Percentiles rank a stretch among this genome's conserved stretches.
Conservation (phyloP, 2,113 vertebrate genomes). For the Melospiza georgiana region DNA sequence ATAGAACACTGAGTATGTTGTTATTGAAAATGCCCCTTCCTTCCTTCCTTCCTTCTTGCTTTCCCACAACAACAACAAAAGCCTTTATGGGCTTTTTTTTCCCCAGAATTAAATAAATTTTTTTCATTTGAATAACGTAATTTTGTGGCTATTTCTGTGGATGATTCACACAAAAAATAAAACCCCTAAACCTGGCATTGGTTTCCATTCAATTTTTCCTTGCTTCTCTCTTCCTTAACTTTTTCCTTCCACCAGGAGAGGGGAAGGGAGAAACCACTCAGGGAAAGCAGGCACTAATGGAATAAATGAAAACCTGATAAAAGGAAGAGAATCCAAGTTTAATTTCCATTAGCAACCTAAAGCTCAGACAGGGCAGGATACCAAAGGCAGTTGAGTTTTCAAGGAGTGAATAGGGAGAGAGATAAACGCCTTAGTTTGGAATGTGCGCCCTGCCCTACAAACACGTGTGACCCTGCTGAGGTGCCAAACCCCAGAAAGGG, state of each 20-base stretch:
- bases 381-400: not conserved
- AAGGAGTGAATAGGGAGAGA: not conserved
- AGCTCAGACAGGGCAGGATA: not conserved
- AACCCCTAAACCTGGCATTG: not conserved
- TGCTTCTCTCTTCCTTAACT: not conserved
- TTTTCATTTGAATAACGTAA: not conserved
- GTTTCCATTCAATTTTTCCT: not conserved
- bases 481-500: rapidly evolving
- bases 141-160: not conserved
- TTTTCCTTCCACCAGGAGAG: not conserved
- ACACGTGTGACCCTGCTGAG: not conserved
- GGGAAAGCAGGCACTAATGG: not conserved
- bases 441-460: rapidly evolving
- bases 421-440: not conserved
- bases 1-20: not conserved
- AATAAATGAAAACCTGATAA: not conserved
- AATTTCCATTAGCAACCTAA: not conserved
- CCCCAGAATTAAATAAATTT: not conserved
- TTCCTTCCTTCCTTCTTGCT: not conserved
- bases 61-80: not conserved
- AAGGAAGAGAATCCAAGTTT: not conserved
- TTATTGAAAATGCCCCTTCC: not conserved
- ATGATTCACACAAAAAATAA: not conserved
- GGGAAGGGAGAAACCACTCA: not conserved
- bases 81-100: not conserved